Percentiles rank a stretch among this genome's conserved stretches.
Conservation (phyloP, 2,797 vertebrate species). For the Poliocrania exsul region DNA sequence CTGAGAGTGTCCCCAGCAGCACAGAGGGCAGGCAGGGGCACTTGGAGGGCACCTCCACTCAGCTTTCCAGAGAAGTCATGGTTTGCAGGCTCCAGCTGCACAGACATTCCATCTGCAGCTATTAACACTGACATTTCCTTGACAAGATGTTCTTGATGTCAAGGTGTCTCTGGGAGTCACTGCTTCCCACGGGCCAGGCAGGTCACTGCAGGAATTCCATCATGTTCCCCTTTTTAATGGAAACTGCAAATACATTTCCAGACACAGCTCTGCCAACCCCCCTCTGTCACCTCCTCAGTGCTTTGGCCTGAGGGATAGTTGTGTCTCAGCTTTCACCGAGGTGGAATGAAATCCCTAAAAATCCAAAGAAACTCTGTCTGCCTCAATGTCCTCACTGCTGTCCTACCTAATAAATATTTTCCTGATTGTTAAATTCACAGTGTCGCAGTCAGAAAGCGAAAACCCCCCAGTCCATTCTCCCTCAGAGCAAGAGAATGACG, state of each 20-base stretch:
- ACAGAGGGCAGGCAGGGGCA: fast-evolving
- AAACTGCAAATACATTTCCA: not conserved
- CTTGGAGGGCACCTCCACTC: not conserved
- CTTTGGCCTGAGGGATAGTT: not conserved
- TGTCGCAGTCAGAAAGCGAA: not conserved
- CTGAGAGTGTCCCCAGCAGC: not conserved
- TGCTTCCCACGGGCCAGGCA: not conserved
- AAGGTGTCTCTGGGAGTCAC: not conserved
- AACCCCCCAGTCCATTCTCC: not conserved
- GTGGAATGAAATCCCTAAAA: not conserved
- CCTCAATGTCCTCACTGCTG: not conserved
- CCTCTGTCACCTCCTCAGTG: not conserved
- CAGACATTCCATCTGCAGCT: not conserved
- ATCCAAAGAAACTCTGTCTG: not conserved
- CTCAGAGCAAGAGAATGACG: not conserved
- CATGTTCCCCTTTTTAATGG: not conserved
- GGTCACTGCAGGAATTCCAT: not conserved
- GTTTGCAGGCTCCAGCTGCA: not conserved
- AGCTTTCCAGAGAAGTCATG: not conserved
- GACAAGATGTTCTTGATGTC: not conserved
- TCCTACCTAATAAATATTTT: not conserved
- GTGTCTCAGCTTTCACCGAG: not conserved
- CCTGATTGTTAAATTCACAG: not conserved
- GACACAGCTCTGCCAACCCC: not conserved
- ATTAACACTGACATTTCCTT: not conserved